Percentiles rank a stretch among this genome's conserved stretches.
Evolutionary conservation across 2,888 invertebrate species (phyloP).

Genomic region (Chymomyza procnemis): DNA sequence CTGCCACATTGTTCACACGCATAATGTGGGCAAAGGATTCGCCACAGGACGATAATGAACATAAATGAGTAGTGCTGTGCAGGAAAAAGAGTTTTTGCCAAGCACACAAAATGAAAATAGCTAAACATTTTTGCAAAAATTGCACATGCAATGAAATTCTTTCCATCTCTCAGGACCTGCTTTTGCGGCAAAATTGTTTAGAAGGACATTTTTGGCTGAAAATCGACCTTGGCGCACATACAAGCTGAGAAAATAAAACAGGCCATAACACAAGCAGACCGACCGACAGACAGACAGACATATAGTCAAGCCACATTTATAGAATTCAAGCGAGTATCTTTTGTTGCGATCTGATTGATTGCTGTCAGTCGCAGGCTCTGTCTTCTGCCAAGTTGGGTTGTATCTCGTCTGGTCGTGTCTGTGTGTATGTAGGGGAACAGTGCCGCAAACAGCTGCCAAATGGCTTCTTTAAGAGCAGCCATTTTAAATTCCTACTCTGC

Average conservation of each 20-base stretch:
- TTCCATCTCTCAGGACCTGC: conserved; percentile 45
- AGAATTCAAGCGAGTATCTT: conserved; percentile 52
- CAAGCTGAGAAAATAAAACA: conserved; percentile 40
- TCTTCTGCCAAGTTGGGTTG: not conserved
- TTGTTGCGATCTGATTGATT: conserved; percentile 72
- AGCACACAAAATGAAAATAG: conserved; percentile 38
- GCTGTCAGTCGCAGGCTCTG: conserved; percentile 50
- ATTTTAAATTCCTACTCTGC: conserved; percentile 49
- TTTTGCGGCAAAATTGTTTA: conserved; percentile 36
- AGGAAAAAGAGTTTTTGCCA: conserved; percentile 59
- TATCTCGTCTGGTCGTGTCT: not conserved
- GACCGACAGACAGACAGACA: conserved; percentile 9
- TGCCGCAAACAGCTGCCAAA: conserved; percentile 47
- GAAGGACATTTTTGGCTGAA: conserved; percentile 47
- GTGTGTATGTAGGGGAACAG: conserved; percentile 14
- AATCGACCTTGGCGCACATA: conserved; percentile 58
- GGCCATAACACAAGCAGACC: conserved; percentile 1
- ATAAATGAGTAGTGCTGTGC: conserved; percentile 57
- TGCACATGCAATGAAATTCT: conserved; percentile 52
- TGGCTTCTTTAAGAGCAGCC: conserved; percentile 38
- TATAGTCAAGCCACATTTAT: conserved; percentile 45
- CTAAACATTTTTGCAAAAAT: conserved; percentile 64
- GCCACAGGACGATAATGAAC: conserved; percentile 71
- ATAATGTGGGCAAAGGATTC: conserved; percentile 67
- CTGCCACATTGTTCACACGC: conserved; percentile 76